These are phyloP conservation scores for Drosophila quadrilineata DNA, from an alignment of 1,140 invertebrate species.

Conservation along the genomic window DNA sequence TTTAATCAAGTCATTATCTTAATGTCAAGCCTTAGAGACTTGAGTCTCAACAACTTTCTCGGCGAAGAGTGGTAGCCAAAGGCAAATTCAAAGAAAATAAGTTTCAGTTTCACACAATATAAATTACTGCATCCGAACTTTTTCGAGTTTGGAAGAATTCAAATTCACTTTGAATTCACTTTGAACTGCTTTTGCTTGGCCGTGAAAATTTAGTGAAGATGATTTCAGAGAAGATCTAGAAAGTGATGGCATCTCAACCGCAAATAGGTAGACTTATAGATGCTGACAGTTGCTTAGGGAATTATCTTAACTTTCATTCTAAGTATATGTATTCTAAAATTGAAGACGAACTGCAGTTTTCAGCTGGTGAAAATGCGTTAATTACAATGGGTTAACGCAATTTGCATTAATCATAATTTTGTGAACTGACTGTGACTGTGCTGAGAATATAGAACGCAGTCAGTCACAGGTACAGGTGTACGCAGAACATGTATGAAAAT, in stretches of 20 bases:
- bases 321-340: no score
- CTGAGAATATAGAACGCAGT: slow-evolving; percentile 38
- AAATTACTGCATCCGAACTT: slow-evolving; percentile 68
- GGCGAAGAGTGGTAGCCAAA: slow-evolving; percentile 13
- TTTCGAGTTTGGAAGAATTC: slow-evolving; percentile 35
- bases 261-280: no score
- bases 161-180: slow-evolving; percentile 68
- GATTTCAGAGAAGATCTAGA: background rate
- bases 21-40: slow-evolving; percentile 45
- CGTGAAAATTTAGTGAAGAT: no score
- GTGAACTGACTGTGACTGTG: slow-evolving; percentile 5
- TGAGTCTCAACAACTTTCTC: slow-evolving; percentile 60
- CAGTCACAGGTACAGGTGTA: slow-evolving; percentile 11
- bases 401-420: slow-evolving; percentile 15
- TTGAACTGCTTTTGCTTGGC: slow-evolving; percentile 57
- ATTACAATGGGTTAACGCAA: slow-evolving; percentile 9
- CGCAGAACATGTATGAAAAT: slow-evolving; percentile 71
- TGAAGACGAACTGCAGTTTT: no score
- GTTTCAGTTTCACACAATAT: slow-evolving; percentile 75
- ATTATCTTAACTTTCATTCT: background rate
- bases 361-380: slow-evolving; percentile 13
- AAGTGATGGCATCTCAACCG: background rate
- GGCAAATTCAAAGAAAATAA: slow-evolving; percentile 23
- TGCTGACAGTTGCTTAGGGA: no score
- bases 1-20: slow-evolving; percentile 76